These are phyloP conservation scores for Tortricodes alternella DNA, from an alignment of 2,888 invertebrate species.

Conservation along the genomic window DNA sequence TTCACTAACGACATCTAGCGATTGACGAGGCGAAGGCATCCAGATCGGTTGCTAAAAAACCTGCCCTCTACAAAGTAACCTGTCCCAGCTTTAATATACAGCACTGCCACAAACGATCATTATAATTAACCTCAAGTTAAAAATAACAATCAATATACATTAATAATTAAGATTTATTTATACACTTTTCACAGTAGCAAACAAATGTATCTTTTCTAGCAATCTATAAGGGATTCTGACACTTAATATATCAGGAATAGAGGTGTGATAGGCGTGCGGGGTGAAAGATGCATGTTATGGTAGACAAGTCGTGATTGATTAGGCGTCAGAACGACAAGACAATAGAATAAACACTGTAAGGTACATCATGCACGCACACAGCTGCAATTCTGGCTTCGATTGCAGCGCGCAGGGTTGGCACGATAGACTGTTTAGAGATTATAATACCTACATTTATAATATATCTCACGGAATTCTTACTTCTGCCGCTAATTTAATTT, in stretches of 20 bases:
- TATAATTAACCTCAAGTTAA: neutral
- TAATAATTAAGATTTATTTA: slow-evolving; percentile 17
- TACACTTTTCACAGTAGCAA: slow-evolving; percentile 17
- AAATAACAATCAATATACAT: neutral
- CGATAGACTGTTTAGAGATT: too few relatives aligned
- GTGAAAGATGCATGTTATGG: slow-evolving; percentile 9
- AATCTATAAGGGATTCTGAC: neutral
- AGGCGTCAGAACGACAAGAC: slow-evolving; percentile 40
- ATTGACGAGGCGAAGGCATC: too few relatives aligned
- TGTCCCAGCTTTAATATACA: neutral
- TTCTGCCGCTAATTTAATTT: too few relatives aligned
- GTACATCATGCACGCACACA: slow-evolving; percentile 35
- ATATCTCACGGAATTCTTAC: too few relatives aligned
- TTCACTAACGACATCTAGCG: neutral
- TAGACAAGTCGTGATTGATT: slow-evolving; percentile 37
- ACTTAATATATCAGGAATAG: neutral
- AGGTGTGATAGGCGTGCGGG: slow-evolving; percentile 2
- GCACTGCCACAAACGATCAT: neutral
- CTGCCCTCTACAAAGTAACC: neutral
- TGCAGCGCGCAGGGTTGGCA: slow-evolving; percentile 24
- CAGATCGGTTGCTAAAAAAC: neutral
- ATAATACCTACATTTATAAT: too few relatives aligned
- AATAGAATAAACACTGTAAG: slow-evolving; percentile 40
- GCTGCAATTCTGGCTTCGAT: slow-evolving; percentile 7
- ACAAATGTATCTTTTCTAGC: neutral